Base-by-base conservation (phyloP, 2,888 invertebrate genomes). In the Rhabditophanes sp. region DNA sequence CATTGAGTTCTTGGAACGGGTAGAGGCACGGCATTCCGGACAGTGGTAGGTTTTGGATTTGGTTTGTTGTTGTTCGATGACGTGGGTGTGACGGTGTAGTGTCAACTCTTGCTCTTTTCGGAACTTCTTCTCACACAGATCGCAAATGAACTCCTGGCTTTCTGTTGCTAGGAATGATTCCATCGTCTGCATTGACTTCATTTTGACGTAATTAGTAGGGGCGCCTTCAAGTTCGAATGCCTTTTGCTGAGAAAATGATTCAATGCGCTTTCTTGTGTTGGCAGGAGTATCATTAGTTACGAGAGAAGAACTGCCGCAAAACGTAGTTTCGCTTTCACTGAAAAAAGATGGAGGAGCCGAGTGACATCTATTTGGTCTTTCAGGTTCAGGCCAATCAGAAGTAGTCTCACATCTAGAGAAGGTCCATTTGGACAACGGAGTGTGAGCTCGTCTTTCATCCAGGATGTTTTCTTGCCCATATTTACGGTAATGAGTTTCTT, bases 111-210 rank as follows among this genome's bases (percentile, higher is more conserved):
- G 42, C 17, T 82, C 79, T 67, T 87, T 83, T 42, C 78, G 80
- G 69, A 90, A 90, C 33, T 79, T 78, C 68, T 87, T 85, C 50
- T 79, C 78, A 69, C 90, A 90, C 59, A 87, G 78, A 35, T 75
- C 75, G 61, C 83, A 84, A 20, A 78, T 76, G 50, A 40, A 23
- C 21, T 50, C 38, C 15, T 34, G 35, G 9, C 17, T 15, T 22
- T 43, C 44, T 3, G 29, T 36, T 14, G 39, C 46, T 14, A 44
- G 21, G n/a, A n/a, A n/a, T n/a, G n/a, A n/a, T n/a, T n/a, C n/a
- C n/a, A n/a, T n/a, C n/a, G n/a, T n/a, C n/a, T n/a, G n/a, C n/a
- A n/a, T n/a, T n/a, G n/a, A n/a, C n/a, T n/a, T n/a, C n/a, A n/a
- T n/a, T n/a, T n/a, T n/a, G n/a, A n/a, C n/a, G n/a, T n/a, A n/a